Base-by-base conservation (phyloP, 2,113 vertebrate genomes). In the Seriola rivoliana region DNA sequence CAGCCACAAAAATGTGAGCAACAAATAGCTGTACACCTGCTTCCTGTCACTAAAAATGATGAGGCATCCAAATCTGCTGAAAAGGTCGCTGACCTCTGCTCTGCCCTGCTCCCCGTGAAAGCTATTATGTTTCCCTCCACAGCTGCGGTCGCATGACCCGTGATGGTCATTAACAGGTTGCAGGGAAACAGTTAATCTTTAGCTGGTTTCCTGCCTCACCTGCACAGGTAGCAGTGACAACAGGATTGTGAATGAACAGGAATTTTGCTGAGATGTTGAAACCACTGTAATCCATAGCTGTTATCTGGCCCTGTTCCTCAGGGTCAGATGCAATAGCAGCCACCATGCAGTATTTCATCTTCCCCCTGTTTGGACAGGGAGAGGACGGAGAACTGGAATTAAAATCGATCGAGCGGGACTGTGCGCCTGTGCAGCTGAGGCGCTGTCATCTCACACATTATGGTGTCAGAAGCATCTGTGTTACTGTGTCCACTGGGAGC, bases 301-400 rank as follows among this genome's bases (percentile, higher is more conserved):
- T 46, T 58, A 19, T 60, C 13, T 57, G 10, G 48, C 17, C n/a
- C 40, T n/a, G 73, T 48, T 25, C 5, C 16, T 57, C 58, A 25
- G 70, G 72, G 69, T 65, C 71, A 14, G 25, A 60, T 55, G 52
- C 21, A 25, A 36, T 40, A 40, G 8, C 23, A 34, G 58, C 10
- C 50, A 40, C 36, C 55, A 12, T 11, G 42, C 52, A 42, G 50
- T 75, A 70, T 5, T 32, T 91, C 82, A 76, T 67, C 70, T 52
- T 83, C 65, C 4, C 57, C 10, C 29, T 1, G 32, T 60, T 74
- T 69, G 38, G 84, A 87, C 81, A 82, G 77, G 57, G 23, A 84
- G 54, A 65, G 36, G n/a, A 73, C 66, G 66, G 80, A 11, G 10
- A 75, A 42, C 16, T 32, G 71, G 81, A 88, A 91, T 90, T 85